Conservation (phyloP, 2,113 vertebrate species). For the Notarius quadriscutis region DNA sequence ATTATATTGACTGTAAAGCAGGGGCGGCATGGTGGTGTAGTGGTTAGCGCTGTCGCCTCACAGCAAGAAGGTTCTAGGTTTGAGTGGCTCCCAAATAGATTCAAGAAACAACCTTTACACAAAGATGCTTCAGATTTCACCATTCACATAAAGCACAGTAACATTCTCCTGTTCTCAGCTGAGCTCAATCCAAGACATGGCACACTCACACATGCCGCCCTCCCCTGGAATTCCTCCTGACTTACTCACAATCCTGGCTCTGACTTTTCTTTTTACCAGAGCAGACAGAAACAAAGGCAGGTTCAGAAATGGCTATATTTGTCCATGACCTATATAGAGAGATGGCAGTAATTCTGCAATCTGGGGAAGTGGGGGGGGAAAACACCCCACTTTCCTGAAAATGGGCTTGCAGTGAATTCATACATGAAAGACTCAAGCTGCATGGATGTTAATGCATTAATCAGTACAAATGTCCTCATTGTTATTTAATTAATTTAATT, state of each 20-base stretch:
- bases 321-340: constrained; percentile 28
- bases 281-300: constrained; percentile 51
- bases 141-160: background rate
- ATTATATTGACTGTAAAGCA: too few relatives aligned
- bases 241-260: constrained; percentile 54
- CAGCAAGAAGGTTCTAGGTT: too few relatives aligned
- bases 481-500: constrained; percentile 46
- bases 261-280: constrained; percentile 54
- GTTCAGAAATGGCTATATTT: constrained; percentile 40
- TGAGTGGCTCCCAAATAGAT: background rate
- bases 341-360: background rate
- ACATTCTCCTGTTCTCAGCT: constrained; percentile 3
- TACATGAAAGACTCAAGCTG: constrained; percentile 34
- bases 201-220: constrained; percentile 42
- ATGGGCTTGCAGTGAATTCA: constrained; percentile 37
- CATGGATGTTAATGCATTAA: background rate
- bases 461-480: constrained; percentile 10
- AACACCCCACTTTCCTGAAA: background rate
- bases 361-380: background rate
- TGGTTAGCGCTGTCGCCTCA: too few relatives aligned
- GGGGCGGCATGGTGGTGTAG: background rate
- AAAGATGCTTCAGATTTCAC: constrained; percentile 27
- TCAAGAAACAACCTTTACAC: constrained; percentile 16
- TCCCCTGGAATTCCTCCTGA: constrained; percentile 43
- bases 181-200: constrained; percentile 47